Evolutionary conservation across 1,140 invertebrate genomes (phyloP), one percentile per base, ranked within the genome.

Genomic region (Neuroterus valhalla): DNA sequence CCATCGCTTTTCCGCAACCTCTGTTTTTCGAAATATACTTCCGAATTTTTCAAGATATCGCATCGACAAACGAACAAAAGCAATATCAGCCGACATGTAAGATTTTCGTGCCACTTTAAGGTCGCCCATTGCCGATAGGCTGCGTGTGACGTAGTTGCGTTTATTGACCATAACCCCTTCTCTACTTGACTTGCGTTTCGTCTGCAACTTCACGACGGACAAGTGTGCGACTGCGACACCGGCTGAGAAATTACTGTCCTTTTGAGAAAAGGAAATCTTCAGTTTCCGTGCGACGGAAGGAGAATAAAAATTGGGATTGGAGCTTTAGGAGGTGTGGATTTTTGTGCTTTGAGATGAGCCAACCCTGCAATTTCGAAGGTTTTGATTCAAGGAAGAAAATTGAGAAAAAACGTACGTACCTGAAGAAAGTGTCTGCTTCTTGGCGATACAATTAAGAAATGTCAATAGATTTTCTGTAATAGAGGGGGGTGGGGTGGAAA

Each of bases 151-250:
- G 88, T 87, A 84, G 86, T 86, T 87, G 88, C 86, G 86, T 87
- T 90, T 89, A 90, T 89, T 89, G 88, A 89, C 88, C 88, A 89
- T 89, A 89, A 89, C 87, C 88, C 88, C 88, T 89, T 89, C 86
- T 86, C 81, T 78, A 77, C 76, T 79, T 38, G 4, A 38, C 31
- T 38, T 70, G 78, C 75, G 81, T 79, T 79, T 72, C 79, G 75
- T 85, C 82, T 80, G 82, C 83, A 81, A 87, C 83, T 86, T 87
- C 82, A 84, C 79, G 81, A 79, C 80, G 78, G 85, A 87, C 86
- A 88, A 85, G 85, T 88, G 85, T 78, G 75, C 81, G 77, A 77
- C 76, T 78, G 75, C 81, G 77, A 77, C 76, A 26, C 48, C 19
- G 44, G 21, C 76, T 69, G 68, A 79, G 23, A 26, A 38, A 71